Evolutionary conservation across 2,797 vertebrate genomes (phyloP).

Genomic region (Mus spretus): DNA sequence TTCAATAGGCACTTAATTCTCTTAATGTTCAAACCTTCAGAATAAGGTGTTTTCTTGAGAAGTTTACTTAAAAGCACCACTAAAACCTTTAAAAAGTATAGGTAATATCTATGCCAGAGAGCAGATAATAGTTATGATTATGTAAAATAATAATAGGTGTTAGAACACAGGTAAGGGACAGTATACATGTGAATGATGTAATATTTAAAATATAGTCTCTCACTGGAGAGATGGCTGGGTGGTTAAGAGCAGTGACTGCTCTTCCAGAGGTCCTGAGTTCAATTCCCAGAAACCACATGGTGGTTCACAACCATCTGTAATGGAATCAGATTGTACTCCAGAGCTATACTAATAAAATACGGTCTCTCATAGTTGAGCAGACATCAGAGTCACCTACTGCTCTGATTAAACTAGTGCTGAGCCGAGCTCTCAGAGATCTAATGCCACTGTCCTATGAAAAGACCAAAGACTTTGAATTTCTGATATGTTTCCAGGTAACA

Average conservation of each 20-base stretch:
- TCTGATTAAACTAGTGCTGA: background rate
- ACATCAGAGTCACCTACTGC: background rate
- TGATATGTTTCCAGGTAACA: background rate
- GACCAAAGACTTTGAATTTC: background rate
- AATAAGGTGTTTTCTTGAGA: slow-evolving; percentile 3
- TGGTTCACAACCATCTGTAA: no score
- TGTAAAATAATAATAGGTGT: background rate
- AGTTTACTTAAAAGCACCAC: slow-evolving; percentile 9
- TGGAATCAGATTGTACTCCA: no score
- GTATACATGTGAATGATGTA: background rate
- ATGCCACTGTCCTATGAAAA: background rate
- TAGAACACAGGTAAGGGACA: background rate
- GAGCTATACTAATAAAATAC: background rate
- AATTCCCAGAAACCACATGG: no score
- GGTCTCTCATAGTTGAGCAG: accelerated
- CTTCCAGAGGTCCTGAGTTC: no score
- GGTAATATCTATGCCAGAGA: background rate
- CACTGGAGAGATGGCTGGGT: no score
- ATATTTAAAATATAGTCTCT: background rate
- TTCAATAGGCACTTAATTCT: background rate
- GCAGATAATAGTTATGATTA: background rate
- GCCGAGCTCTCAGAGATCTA: background rate
- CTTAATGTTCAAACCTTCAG: slow-evolving; percentile 1
- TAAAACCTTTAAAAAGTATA: slow-evolving; percentile 3
- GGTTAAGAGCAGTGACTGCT: no score